Evolutionary conservation across 2,113 vertebrate genomes (phyloP), one percentile per base, ranked within the genome.

Genomic region (Ictidomys tridecemlineatus): DNA sequence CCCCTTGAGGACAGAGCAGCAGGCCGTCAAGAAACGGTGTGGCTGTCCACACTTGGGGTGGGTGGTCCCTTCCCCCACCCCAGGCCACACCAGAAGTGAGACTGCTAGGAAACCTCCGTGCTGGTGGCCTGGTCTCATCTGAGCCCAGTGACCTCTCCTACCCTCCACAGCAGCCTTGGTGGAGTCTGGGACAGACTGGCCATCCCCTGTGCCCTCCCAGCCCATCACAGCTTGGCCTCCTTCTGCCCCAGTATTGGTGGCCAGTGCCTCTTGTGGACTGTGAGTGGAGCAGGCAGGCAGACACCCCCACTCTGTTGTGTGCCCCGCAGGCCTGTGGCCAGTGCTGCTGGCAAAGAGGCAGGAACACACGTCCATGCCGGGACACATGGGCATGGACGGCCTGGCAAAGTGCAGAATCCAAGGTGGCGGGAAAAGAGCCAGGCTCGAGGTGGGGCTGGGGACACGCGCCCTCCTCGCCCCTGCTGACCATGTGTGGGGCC

Each of bases 21-120:
- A 22, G 10, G 78, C 51, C 30, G 11, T 63, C 42, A 5, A 26
- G 51, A 0, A 34, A 58, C 4, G 10, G 61, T 53, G 8, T 8
- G 2, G 58, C 24, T 32, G 56, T 3, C 3, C 0, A 0, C 0
- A 24, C 37, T 24, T 8, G 3, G 28, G 26, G 1, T 6, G 56
- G n/a, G n/a, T 0, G 2, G 32, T 7, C 3, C 4, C 14, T 4
- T 1, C 2, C 32, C 6, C 78, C 8, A 3, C 34, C 9, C 9
- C 22, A 17, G 18, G 73, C n/a, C 18, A 26, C 20, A n/a, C 7
- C 9, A 5, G 67, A 32, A 37, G n/a, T 0, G 1, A 17, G 22
- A 2, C 80, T 13, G 8, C 34, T 39, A 22, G 18, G 14, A 58
- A 10, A 28, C n/a, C 13, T 12, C 16, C 5, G 7, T 65, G 85